Evolutionary conservation across 2,113 vertebrate species (phyloP), one percentile per base, ranked within the genome.

Genomic region (Loxodonta africana): DNA sequence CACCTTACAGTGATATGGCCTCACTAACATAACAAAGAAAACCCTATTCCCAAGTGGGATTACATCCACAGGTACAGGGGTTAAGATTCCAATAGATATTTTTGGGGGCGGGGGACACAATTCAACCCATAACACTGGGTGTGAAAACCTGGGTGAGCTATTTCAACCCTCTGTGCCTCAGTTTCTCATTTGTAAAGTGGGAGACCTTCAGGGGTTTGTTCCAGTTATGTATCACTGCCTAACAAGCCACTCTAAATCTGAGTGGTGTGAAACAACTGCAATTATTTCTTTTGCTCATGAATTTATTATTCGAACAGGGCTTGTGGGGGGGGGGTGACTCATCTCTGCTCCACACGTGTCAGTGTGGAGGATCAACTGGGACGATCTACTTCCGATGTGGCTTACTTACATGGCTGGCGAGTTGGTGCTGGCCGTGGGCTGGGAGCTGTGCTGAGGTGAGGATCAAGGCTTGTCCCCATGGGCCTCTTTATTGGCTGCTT

Each of bases 361-460:
- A 2, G 23, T 5, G 67, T 11, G 41, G 65, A 33, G 41, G n/a
- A 21, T 21, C 69, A 18, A 0, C 0, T 0, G 3, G 41, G 51
- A 51, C 44, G 25, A 25, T 30, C 46, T 69, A 1, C 11, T 46
- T 78, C 53, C 28, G 5, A 63, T 41, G 28, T 28, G 88, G 60
- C 5, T 0, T 0, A 5, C 53, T 53, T 83, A 23, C 57, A 8
- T 0, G 77, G 83, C 65, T 37, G 62, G 63, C 46, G 25, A 7
- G 73, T 26, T 8, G 21, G 30, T 14, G 3, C 14, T 23, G 18
- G 62, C 37, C 28, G 23, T 28, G 71, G 77, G 67, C 44, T 25
- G 82, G 86, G 86, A 37, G 65, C 44, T 73, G 44, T 11, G 74
- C 41, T 18, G 46, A 37, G 87, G 74, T 0, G 53, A 73, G 63